Base-by-base conservation (phyloP, 2,888 invertebrate species). In the Agriopis leucophaearia region DNA sequence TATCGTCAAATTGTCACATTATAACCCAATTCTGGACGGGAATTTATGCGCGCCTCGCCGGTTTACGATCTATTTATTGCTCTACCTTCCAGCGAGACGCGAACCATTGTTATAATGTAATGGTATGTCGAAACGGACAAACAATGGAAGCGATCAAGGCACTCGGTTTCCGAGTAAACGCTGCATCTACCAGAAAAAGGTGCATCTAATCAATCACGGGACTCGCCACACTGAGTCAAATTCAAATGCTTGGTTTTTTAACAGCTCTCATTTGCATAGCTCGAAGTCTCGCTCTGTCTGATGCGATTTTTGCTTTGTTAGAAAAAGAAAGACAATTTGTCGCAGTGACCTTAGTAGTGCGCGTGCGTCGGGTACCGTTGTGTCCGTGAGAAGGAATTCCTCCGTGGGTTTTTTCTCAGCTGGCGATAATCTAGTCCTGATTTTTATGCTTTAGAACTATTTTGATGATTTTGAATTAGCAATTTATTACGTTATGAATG, bases 201-300 rank as follows among this genome's bases (percentile, higher is more conserved):
- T 91, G 91, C 89, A 91, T 90, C 90, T 84, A 91, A 91, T 92
- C 91, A 90, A 91, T 91, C 88, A 89, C 81, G 73, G 73, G 83
- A 85, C 81, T 86, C 81, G 84, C 85, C 83, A 84, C 87, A 84
- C 82, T 88, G 81, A 88, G 82, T 86, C 83, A 73, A 69, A 69
- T 67, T 71, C 67, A 81, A 85, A 86, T 83, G 84, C 80, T 84
- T 82, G 78, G 45, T 81, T 88, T 91, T 89, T 88, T 85, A 82
- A 81, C 75, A 70, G 74, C 75, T 73, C 74, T 83, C 88, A 90
- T 92, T 92, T 90, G 87, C 90, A 90, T 90, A 81, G 76, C 69
- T 68, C 36, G 62, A 72, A 66, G 69, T 88, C 86, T 81, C 83
- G 62, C 74, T 87, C 78, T 50, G 73, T 71, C 80, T 66, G 64